Percentiles rank a stretch among this genome's conserved stretches.
phyloP scores from a whole-genome alignment of 2,113 vertebrate genomes.

The Zosterops borbonicus region DNA sequence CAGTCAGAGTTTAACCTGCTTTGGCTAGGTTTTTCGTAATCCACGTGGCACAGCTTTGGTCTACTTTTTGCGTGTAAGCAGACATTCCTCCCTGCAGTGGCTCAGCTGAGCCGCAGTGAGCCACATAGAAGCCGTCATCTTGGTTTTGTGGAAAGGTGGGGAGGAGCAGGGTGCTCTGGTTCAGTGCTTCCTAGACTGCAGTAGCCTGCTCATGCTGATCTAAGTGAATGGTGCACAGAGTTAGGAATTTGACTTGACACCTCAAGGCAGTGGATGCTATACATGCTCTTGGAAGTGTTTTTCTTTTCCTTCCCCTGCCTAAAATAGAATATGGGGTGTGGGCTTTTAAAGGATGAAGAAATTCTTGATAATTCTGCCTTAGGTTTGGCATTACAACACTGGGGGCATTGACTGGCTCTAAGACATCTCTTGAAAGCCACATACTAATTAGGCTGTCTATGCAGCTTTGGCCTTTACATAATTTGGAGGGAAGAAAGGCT shows the following conservation, averaged over 20 bases:
- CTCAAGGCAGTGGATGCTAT: not conserved
- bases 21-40: not conserved
- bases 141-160: not conserved
- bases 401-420: not conserved
- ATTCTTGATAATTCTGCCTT: not conserved
- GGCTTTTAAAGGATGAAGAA: not conserved
- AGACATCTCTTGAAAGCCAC: not conserved
- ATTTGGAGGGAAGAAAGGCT: not conserved
- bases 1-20: not conserved
- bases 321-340: not conserved
- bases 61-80: not conserved
- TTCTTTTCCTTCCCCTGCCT: not conserved
- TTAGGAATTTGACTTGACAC: not conserved
- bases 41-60: fast-evolving
- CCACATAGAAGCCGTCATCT: not conserved
- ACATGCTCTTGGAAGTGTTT: not conserved
- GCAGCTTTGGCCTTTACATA: not conserved
- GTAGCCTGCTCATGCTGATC: not conserved
- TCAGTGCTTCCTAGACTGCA: not conserved
- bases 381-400: not conserved
- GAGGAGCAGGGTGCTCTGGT: not conserved
- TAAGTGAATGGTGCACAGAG: not conserved
- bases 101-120: not conserved
- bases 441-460: not conserved
- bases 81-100: not conserved